Base-by-base conservation (phyloP, 1,140 invertebrate species). In the Drosophila miranda region DNA sequence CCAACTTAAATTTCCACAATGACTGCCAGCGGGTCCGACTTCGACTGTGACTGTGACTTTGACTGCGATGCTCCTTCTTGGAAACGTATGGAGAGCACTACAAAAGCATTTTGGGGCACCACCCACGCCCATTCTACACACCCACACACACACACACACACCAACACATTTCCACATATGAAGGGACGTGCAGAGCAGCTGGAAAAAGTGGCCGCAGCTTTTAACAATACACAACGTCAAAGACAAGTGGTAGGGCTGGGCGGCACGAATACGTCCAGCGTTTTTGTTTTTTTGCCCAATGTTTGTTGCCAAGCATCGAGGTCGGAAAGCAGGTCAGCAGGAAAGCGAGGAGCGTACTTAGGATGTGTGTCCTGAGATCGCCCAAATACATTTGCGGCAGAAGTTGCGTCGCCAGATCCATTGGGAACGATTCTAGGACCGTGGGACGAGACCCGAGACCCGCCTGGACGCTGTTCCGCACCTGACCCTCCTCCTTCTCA, bases 151-250 rank as follows among this genome's bases (percentile, higher is more conserved):
- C 73, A 52, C 69, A 48, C 62, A 52, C 73, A 52, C 69, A 48
- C 41, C 45, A 46, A 21, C 45, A 48, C 52, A 43, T 43, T 38
- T 34, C 6, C 34, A 46, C 44, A 26, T 41, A 42, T 49, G 41
- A 48, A 30, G 13, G 23, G 43, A 26, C 28, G 55, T 26, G 23
- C 21, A 19, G 28, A 63, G 50, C 13, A 51, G 57, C 49, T 72
- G 57, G 19, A 42, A 64, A 66, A 71, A 58, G 57, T 72, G 61
- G 75, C 53, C 51, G 38, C 69, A 52, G 49, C 44, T 60, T 50
- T 55, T 21, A 53, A 74, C 78, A 81, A 82, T 50, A 64, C 62
- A 69, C 50, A 23, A 53, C 51, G 34, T 19, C 52, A 54, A 44
- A 60, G 28, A 56, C 52, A 72, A 34, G 52, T 42, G 28, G 46